A percentile compares a stretch with the other conserved stretches of the same genome.
phyloP scores from a whole-genome alignment of 2,113 vertebrate genomes.

The Gallinago paraguaiae region DNA sequence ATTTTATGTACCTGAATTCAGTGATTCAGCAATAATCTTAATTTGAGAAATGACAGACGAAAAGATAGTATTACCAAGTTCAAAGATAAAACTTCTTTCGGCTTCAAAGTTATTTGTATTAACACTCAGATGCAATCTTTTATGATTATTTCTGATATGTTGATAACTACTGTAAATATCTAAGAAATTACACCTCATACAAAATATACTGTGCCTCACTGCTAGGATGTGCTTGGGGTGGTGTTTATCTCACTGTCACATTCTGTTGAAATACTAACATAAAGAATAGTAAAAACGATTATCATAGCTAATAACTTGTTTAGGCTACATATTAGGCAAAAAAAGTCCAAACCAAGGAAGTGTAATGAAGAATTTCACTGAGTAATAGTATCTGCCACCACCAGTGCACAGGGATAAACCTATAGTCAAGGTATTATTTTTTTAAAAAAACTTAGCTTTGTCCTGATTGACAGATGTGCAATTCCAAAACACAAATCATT shows the following conservation, averaged over 20 bases:
- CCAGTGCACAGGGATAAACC: background rate
- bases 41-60: background rate
- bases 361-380: background rate
- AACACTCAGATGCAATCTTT: background rate
- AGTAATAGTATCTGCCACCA: background rate
- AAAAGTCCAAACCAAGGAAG: background rate
- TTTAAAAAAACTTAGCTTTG: background rate
- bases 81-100: background rate
- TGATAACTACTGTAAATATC: background rate
- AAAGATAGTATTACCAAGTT: background rate
- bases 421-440: background rate
- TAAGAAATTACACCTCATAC: background rate
- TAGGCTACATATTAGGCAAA: background rate
- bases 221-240: background rate
- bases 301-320: background rate
- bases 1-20: background rate
- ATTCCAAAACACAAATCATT: conserved; percentile 49
- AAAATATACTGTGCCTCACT: background rate
- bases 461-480: conserved; percentile 19
- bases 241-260: background rate
- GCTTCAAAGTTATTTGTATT: background rate
- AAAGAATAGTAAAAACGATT: background rate
- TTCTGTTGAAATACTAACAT: background rate
- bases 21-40: background rate
- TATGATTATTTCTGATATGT: background rate